phyloP scores from a whole-genome alignment of 2,113 vertebrate species.

The Cyanoderma ruficeps region DNA sequence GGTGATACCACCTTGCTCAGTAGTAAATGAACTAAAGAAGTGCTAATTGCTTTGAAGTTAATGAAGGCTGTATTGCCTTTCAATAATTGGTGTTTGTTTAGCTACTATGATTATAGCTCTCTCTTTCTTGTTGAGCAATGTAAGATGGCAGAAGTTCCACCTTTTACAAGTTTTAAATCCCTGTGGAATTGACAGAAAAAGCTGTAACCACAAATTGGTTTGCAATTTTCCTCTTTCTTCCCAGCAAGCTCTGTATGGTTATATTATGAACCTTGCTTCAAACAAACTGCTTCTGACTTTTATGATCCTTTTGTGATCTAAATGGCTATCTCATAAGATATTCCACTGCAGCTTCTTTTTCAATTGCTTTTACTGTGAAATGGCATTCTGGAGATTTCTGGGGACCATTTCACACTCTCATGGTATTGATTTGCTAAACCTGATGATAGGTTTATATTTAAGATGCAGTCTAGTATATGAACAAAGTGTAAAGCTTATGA shows the following conservation, averaged over 20 bases:
- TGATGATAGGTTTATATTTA: conserved; percentile 77
- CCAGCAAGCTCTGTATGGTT: conserved; percentile 72
- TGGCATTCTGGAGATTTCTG: conserved; percentile 78
- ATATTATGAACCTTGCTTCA: conserved; percentile 79
- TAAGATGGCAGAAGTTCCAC: conserved; percentile 72
- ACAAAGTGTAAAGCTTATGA: conserved; percentile 52
- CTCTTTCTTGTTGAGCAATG: conserved; percentile 60
- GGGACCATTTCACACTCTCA: conserved; percentile 75
- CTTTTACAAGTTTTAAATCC: conserved; percentile 82
- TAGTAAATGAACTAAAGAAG: conserved; percentile 52
- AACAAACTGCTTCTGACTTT: conserved; percentile 82
- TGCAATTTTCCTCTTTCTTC: conserved; percentile 78
- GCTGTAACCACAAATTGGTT: conserved; percentile 81
- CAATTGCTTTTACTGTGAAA: conserved; percentile 81
- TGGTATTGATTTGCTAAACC: conserved; percentile 80
- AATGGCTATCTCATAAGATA: conserved; percentile 82
- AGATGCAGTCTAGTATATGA: conserved; percentile 67
- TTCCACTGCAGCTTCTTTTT: conserved; percentile 75
- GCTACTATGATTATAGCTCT: conserved; percentile 60
- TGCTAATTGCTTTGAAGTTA: conserved; percentile 71
- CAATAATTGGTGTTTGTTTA: conserved; percentile 73
- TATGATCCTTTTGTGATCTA: conserved; percentile 82
- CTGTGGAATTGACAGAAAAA: conserved; percentile 75
- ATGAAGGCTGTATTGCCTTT: conserved; percentile 72
- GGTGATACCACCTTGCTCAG: conserved; percentile 35